These are phyloP conservation scores for Enoplosus armatus DNA, from an alignment of 2,797 vertebrate genomes.

Conservation along the genomic window DNA sequence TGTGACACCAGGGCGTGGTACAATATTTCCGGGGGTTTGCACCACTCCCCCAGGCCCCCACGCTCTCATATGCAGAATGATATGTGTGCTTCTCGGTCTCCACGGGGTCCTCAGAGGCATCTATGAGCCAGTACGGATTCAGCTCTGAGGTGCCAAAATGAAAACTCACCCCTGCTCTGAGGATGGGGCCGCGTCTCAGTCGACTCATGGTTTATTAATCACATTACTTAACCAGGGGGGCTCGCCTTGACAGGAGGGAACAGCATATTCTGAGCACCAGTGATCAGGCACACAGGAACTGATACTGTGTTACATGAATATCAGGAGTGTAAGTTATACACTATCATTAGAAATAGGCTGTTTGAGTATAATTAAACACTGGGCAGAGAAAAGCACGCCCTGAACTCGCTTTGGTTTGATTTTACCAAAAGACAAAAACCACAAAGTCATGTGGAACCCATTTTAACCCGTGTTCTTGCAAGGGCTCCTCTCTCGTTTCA, in stretches of 20 bases:
- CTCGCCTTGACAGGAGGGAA: constrained; percentile 34
- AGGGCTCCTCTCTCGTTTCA: constrained; percentile 19
- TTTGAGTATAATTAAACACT: constrained; percentile 7
- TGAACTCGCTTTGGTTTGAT: constrained; percentile 13
- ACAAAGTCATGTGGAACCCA: background rate
- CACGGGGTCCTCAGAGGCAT: constrained; percentile 19
- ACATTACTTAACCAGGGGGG: constrained; percentile 46
- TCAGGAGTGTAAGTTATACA: constrained; percentile 8
- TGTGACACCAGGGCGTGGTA: constrained; percentile 21
- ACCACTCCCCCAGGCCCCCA: constrained; percentile 19
- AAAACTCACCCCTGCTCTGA: constrained; percentile 48
- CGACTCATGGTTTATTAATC: constrained; percentile 57
- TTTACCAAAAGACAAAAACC: constrained; percentile 20
- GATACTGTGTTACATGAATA: constrained; percentile 49
- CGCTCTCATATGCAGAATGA: constrained; percentile 12
- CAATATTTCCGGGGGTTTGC: constrained; percentile 52
- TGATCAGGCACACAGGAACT: constrained; percentile 15
- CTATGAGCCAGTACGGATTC: constrained; percentile 40
- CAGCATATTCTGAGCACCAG: constrained; percentile 50
- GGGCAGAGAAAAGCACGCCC: background rate
- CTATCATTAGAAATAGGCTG: constrained; percentile 36
- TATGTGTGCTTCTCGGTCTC: background rate
- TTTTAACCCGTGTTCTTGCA: constrained; percentile 3
- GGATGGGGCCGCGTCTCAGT: constrained; percentile 17
- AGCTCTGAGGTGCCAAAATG: constrained; percentile 54